A percentile compares a stretch with the other conserved stretches of the same genome.
phyloP scores from a whole-genome alignment of 2,888 invertebrate genomes.

The Mycogona germanica region DNA sequence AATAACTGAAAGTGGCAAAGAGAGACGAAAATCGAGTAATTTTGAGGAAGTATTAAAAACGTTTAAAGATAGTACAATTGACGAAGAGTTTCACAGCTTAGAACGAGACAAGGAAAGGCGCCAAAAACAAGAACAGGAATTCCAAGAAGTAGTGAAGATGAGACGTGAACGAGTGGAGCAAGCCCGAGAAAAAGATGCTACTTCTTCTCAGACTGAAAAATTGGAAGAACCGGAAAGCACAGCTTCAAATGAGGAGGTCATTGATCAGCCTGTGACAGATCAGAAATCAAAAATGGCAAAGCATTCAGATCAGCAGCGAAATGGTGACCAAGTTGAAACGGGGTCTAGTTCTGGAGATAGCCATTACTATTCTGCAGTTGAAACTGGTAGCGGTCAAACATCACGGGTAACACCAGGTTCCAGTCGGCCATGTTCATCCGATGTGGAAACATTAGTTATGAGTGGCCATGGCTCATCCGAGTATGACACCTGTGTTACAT shows the following conservation, averaged over 20 bases:
- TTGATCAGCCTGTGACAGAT: not conserved
- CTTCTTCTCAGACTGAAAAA: too few relatives aligned
- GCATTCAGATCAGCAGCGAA: slow-evolving; percentile 41
- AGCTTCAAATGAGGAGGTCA: not conserved
- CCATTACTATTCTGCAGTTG: slow-evolving; percentile 77
- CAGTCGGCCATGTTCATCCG: slow-evolving; percentile 73
- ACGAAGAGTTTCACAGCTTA: not conserved
- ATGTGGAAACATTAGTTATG: slow-evolving; percentile 59
- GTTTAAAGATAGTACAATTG: not conserved
- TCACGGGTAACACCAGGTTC: slow-evolving; percentile 30
- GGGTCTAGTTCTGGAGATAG: slow-evolving; percentile 82
- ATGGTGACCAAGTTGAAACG: slow-evolving; percentile 62
- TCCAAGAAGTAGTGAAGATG: slow-evolving; percentile 13
- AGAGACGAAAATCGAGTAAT: not conserved
- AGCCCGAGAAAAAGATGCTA: not conserved
- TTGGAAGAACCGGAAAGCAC: too few relatives aligned
- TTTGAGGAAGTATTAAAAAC: not conserved
- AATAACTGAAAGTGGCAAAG: not conserved
- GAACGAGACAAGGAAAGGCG: slow-evolving; percentile 9
- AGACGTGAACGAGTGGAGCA: slow-evolving; percentile 4
- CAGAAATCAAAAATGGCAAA: not conserved
- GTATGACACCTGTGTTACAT: slow-evolving; percentile 72
- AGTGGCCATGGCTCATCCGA: slow-evolving; percentile 46
- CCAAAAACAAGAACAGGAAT: slow-evolving; percentile 17
- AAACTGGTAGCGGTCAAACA: slow-evolving; percentile 39